These are phyloP conservation scores for Acleris emargana DNA, from an alignment of 2,888 invertebrate genomes.

Conservation along the genomic window DNA sequence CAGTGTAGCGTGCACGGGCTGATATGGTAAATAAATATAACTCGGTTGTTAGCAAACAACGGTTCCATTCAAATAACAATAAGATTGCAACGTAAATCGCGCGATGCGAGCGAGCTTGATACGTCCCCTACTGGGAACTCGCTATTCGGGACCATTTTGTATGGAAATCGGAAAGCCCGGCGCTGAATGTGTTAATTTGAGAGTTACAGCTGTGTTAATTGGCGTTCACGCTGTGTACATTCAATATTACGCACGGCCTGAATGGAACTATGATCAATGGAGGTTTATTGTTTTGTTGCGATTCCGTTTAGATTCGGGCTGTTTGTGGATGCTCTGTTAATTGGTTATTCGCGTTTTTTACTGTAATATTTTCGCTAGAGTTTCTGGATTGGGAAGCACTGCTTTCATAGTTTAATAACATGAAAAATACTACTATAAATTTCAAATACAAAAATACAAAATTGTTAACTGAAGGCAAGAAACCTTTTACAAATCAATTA, in stretches of 20 bases:
- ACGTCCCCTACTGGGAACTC: no score
- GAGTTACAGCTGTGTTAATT: conserved; percentile 39
- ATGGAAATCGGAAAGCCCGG: no score
- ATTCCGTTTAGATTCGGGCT: conserved; percentile 8
- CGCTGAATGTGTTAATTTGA: conserved; percentile 30
- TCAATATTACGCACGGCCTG: conserved; percentile 20
- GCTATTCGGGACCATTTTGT: no score
- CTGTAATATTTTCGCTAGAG: conserved; percentile 38
- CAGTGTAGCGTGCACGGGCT: conserved; percentile 1
- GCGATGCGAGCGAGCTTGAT: conserved; percentile 23
- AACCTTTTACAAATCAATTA: no score
- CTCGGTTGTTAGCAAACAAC: conserved; percentile 17
- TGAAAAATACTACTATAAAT: no score
- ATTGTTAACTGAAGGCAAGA: no score
- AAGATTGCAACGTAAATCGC: conserved; percentile 25
- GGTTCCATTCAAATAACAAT: conserved; percentile 23
- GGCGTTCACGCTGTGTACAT: conserved; percentile 33
- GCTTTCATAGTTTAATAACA: no score
- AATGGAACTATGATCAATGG: conserved; percentile 24
- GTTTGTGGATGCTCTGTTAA: conserved; percentile 1
- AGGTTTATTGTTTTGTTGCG: conserved; percentile 23
- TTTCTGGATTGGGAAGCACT: conserved; percentile 9
- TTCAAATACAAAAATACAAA: no score
- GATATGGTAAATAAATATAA: conserved; percentile 20
- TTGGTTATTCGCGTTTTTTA: conserved; percentile 36